Conservation (phyloP, 2,888 invertebrate genomes). For the Diaperis boleti region DNA sequence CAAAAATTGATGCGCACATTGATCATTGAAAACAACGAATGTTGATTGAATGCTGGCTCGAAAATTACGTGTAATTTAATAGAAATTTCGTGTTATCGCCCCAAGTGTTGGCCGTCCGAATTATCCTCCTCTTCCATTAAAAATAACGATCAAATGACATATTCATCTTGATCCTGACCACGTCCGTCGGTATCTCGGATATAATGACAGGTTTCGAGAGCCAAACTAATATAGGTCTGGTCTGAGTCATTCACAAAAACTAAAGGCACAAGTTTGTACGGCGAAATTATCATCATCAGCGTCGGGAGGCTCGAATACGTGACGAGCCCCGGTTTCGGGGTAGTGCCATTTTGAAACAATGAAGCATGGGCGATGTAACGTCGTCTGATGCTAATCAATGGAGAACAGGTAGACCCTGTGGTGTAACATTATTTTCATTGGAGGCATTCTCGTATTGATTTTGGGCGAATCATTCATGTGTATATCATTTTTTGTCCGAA, state of each 20-base stretch:
- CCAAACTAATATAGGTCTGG: conserved; percentile 35
- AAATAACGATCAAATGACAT: conserved; percentile 54
- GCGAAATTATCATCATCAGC: conserved; percentile 58
- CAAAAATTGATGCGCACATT: conserved; percentile 22
- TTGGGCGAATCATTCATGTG: too few relatives aligned
- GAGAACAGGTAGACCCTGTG: too few relatives aligned
- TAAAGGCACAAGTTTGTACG: conserved; percentile 23
- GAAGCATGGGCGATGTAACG: conserved; percentile 19
- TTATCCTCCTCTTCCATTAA: conserved; percentile 46
- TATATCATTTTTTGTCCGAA: too few relatives aligned
- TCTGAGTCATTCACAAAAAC: conserved; percentile 56
- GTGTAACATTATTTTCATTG: too few relatives aligned
- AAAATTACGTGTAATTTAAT: conserved; percentile 33
- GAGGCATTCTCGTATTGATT: too few relatives aligned
- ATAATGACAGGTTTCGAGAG: conserved; percentile 60
- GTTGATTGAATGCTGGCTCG: conserved; percentile 41
- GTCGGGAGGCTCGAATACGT: neutral
- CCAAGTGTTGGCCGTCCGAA: conserved; percentile 26
- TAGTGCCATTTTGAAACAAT: conserved; percentile 43
- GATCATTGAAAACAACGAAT: conserved; percentile 20
- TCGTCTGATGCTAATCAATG: conserved; percentile 13
- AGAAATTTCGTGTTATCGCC: conserved; percentile 40
- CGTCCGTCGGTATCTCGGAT: conserved; percentile 55
- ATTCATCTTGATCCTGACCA: conserved; percentile 57
- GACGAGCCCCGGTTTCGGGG: conserved; percentile 45